A percentile compares a stretch with the other conserved stretches of the same genome.
Conservation (phyloP, 1,140 invertebrate genomes). For the Thalassaphorura encarpata region DNA sequence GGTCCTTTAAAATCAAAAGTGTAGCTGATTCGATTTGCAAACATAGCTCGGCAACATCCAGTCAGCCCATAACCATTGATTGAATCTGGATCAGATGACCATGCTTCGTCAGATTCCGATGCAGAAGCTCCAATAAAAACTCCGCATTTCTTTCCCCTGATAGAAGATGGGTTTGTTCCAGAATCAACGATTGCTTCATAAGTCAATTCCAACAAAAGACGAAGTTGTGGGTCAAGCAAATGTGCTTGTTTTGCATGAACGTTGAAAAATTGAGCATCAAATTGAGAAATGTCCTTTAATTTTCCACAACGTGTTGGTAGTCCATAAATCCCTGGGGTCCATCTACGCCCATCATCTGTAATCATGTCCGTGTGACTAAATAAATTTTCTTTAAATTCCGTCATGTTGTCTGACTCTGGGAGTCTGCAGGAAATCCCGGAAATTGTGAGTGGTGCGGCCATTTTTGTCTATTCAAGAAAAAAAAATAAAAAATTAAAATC, state of each 20-base stretch:
- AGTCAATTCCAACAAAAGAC: constrained; percentile 82
- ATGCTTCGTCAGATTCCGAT: constrained; percentile 75
- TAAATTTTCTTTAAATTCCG: constrained; percentile 78
- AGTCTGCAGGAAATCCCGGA: constrained; percentile 80
- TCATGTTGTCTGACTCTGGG: constrained; percentile 74
- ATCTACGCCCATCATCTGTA: constrained; percentile 27
- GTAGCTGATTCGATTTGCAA: constrained; percentile 89
- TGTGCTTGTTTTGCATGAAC: constrained; percentile 88
- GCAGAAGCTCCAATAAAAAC: constrained; percentile 72
- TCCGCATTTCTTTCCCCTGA: constrained; percentile 71
- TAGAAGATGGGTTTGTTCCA: constrained; percentile 62
- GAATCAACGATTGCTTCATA: constrained; percentile 92
- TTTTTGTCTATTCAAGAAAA: not conserved
- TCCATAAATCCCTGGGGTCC: constrained; percentile 35
- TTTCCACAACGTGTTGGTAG: constrained; percentile 77
- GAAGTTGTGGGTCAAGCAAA: constrained; percentile 87
- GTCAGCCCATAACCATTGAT: constrained; percentile 86
- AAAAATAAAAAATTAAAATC: not conserved
- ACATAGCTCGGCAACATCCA: constrained; percentile 88
- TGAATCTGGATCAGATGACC: constrained; percentile 58
- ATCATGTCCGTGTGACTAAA: constrained; percentile 73
- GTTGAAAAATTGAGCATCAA: constrained; percentile 89
- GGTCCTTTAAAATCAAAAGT: constrained; percentile 88
- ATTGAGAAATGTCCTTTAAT: constrained; percentile 73
- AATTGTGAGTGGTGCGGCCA: constrained; percentile 53